Base-by-base conservation (phyloP, 2,888 invertebrate species). In the Drosophila colorata region DNA sequence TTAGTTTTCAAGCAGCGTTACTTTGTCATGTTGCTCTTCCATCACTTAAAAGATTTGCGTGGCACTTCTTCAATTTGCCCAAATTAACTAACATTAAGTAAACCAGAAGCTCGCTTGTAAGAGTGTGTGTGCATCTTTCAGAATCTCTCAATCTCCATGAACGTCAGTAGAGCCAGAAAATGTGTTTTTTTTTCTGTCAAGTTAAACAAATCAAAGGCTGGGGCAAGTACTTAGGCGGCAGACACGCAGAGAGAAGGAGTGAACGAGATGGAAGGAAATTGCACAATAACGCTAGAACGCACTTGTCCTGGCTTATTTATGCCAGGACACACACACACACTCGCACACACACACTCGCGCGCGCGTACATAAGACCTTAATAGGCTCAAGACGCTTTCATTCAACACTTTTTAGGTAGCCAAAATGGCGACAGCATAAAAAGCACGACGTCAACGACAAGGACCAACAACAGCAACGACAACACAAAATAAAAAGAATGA, bases 301-400 rank as follows among this genome's bases (percentile, higher is more conserved):
- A 78, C 75, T 78, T 78, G 64, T 69, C 46, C 48, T 68, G 75
- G 77, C 78, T 78, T 74, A 68, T 70, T 65, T 73, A 68, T 63
- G 20, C 46, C 53, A 60, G 18, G 16, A 33, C 31, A 23, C 40
- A 56, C 48, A 46, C 53, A 46, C 41, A 46, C 53, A 46, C 41
- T 43, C 38, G 55, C 60, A 33, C 47, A 63, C 74, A 61, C 16
- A 28, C 37, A 47, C n/a, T 43, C 43, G 25, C 41, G 25, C 18
- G 43, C 58, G 14, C 35, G 37, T 13, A 53, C 47, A 51, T 71
- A 70, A 69, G 70, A 63, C 53, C 74, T 69, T 85, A 82, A 85
- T 82, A 86, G 88, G 83, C 88, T 80, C 88, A 85, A 86, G 85
- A 78, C 72, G 78, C 76, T 86, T 85, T 70, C 76, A 86, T 83